A percentile compares a stretch with the other conserved stretches of the same genome.
Evolutionary conservation across 2,888 invertebrate species (phyloP).

Genomic region (Pollenia amentaria): DNA sequence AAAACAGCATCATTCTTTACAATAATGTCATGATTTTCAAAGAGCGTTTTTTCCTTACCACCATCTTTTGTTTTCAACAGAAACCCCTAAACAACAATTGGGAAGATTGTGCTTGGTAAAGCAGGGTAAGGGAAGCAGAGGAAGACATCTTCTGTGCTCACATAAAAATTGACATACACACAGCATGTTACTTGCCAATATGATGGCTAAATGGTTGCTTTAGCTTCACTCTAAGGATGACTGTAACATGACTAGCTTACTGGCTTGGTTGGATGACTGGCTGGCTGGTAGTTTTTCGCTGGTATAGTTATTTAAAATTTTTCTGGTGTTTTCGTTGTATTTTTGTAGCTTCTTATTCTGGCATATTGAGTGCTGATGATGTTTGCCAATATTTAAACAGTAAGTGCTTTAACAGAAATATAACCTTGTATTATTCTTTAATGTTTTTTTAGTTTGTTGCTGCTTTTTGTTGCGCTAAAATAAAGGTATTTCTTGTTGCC

Average conservation of each 20-base stretch:
- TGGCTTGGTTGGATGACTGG: slow-evolving; percentile 34
- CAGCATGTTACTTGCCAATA: slow-evolving; percentile 69
- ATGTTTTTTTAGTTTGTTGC: slow-evolving; percentile 42
- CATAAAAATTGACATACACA: slow-evolving; percentile 74
- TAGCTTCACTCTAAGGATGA: slow-evolving; percentile 39
- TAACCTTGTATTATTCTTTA: slow-evolving; percentile 70
- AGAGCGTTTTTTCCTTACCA: slow-evolving; percentile 50
- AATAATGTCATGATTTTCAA: slow-evolving; percentile 73
- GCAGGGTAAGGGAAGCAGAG: neutral
- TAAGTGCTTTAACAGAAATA: slow-evolving; percentile 73
- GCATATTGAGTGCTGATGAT: slow-evolving; percentile 74
- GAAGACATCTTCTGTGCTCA: slow-evolving; percentile 69
- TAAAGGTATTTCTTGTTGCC: slow-evolving; percentile 19
- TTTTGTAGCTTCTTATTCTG: slow-evolving; percentile 63
- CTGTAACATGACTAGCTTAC: slow-evolving; percentile 43
- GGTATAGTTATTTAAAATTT: neutral
- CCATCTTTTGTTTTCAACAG: slow-evolving; percentile 44
- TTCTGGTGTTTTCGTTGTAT: slow-evolving; percentile 18
- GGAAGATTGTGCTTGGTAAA: neutral
- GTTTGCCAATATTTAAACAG: slow-evolving; percentile 74
- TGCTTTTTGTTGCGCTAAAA: slow-evolving; percentile 41
- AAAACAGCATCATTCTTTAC: slow-evolving; percentile 69
- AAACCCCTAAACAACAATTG: slow-evolving; percentile 34
- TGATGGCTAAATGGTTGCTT: slow-evolving; percentile 41
- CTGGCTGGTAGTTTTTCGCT: slow-evolving; percentile 51